A percentile compares a stretch with the other conserved stretches of the same genome.
Conservation (phyloP, 2,797 vertebrate genomes). For the Argyrosomus regius region DNA sequence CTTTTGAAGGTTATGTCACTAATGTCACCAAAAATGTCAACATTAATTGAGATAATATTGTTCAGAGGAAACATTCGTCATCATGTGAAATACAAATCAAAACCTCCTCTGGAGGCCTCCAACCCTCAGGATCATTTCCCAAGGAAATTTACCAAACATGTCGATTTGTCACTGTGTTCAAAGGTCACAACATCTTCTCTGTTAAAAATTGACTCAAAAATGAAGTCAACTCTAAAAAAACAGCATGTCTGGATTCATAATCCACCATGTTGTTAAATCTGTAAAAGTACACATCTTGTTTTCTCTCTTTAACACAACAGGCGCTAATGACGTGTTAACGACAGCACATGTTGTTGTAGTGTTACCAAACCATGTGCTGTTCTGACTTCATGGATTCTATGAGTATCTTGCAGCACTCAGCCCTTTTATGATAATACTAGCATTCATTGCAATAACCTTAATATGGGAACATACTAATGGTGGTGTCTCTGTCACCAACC, state of each 20-base stretch:
- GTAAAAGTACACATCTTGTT: conserved; percentile 8
- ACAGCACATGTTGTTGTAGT: neutral
- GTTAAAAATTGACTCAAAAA: neutral
- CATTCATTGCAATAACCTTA: neutral
- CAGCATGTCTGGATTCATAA: neutral
- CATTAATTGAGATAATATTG: conserved; percentile 30
- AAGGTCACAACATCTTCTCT: neutral
- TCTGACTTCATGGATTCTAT: neutral
- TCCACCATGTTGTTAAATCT: neutral
- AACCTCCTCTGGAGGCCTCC: conserved; percentile 15
- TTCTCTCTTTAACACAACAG: conserved; percentile 18
- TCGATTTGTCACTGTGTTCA: neutral
- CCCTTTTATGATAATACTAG: neutral
- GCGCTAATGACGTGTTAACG: conserved; percentile 27
- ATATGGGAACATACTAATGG: neutral
- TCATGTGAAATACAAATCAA: conserved; percentile 22
- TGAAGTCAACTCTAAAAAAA: neutral
- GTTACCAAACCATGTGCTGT: conserved; percentile 5
- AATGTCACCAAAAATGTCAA: conserved; percentile 41
- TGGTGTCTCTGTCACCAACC: conserved; percentile 9
- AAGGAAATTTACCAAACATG: conserved; percentile 20
- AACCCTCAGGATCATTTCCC: neutral
- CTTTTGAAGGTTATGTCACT: conserved; percentile 38
- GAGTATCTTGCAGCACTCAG: neutral
- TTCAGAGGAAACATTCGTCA: conserved; percentile 22